Evolutionary conservation across 2,797 vertebrate species (phyloP).

Genomic region (Rhabdophis nuchalis): DNA sequence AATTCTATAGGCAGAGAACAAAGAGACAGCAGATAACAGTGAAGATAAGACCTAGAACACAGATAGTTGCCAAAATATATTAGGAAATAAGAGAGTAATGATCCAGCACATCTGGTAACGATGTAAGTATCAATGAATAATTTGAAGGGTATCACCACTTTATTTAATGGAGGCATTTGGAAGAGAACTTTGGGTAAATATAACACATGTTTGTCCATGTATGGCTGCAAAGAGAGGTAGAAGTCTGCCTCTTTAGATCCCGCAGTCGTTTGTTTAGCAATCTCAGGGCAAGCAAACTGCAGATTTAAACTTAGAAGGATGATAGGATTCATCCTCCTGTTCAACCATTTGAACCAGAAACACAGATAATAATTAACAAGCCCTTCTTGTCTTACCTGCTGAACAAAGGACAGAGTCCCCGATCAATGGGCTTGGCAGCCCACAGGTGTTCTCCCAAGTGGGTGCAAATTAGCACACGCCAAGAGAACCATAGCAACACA

Average conservation of each 20-base stretch:
- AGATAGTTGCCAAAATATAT: not conserved
- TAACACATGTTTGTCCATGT: not conserved
- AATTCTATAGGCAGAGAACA: not conserved
- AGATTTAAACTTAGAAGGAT: not conserved
- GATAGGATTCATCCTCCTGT: not conserved
- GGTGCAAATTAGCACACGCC: not conserved
- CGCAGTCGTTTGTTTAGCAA: not conserved
- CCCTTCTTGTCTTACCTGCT: not conserved
- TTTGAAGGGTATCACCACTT: not conserved
- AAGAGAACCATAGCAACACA: not conserved
- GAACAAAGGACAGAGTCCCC: not conserved
- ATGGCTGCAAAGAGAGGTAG: not conserved
- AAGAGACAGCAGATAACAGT: not conserved
- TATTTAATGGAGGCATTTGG: not conserved
- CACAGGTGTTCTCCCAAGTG: not conserved
- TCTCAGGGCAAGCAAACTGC: not conserved
- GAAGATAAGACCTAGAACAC: not conserved
- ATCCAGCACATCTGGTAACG: not conserved
- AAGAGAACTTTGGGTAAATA: not conserved
- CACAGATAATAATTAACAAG: not conserved
- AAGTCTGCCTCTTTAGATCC: not conserved
- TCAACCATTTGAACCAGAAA: not conserved
- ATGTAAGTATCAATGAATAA: not conserved
- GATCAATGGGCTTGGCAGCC: not conserved
- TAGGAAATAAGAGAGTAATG: not conserved